Base-by-base conservation (phyloP, 2,888 invertebrate species). In the Lithophane leautieri region DNA sequence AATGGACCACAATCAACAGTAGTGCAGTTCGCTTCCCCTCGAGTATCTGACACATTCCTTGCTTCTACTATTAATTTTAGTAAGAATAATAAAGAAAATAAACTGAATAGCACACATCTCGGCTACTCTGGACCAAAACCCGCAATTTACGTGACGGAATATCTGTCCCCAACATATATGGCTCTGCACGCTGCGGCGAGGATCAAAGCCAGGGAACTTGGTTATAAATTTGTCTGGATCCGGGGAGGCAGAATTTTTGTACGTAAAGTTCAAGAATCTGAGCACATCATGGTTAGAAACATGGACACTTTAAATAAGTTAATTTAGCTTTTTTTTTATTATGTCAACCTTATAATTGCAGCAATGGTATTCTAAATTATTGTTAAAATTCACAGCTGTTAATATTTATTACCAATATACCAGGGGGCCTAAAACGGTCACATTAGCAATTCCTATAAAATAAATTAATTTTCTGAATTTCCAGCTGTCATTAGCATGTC, bases 211-310 rank as follows among this genome's bases (percentile, higher is more conserved):
- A 65, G 47, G 14, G 28, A 65, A 65, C 47, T 65, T 50, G 66
- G 28, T 28, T 69, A 61, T 22, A 19, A 61, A 60, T 68, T 68
- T 19, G 42, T 68, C 9, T 66, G 52, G 66, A 66, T 66, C 28
- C 52, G 52, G 6, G 66, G 66, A 28, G 66, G 66, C 28, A 50
- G 52, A 66, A 50, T 66, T 22, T 66, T 66, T 28, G 22, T 50
- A 9, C 66, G 52, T 28, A 66, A 66, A 66, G 14, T 28, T 9
- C 66, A 52, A 50, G 28, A 66, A 47, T 66, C 66, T 14, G 9
- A 50, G 14, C 22, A 28, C 9, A 66, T 66, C 6, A 28, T 66
- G 65, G 9, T 52, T 28, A 66, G 22, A 47, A 66, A 52, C 9
- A 66, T 66, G 28, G 28, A 52, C 28, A 28, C 52, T 28, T 66